Conservation (phyloP, 2,113 vertebrate species). For the Tachycineta bicolor region DNA sequence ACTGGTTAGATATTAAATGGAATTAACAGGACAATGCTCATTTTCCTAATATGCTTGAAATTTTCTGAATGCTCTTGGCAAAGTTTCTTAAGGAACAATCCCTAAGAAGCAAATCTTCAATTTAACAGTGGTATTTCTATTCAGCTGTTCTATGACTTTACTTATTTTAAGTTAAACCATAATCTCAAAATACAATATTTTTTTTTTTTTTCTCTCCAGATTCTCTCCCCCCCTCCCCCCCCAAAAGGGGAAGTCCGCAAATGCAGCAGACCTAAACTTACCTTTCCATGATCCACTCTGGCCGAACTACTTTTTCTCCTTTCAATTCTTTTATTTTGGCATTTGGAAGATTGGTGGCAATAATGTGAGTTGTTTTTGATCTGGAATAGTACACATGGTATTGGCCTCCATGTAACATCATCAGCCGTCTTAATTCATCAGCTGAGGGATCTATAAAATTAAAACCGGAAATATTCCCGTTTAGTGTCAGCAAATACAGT, state of each 20-base stretch:
- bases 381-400: constrained; percentile 94
- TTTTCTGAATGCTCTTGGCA: not conserved
- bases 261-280: constrained; percentile 45
- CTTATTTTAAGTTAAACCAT: not conserved
- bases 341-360: constrained; percentile 94
- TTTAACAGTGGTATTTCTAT: not conserved
- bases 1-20: not conserved
- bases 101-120: not conserved
- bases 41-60: not conserved
- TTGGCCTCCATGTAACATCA: constrained; percentile 96
- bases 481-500: not conserved
- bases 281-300: constrained; percentile 97
- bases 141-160: not conserved
- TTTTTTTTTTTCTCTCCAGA: not conserved
- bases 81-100: not conserved
- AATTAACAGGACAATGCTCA: not conserved
- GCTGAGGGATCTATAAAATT: constrained; percentile 87
- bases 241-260: not conserved
- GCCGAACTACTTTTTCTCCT: constrained; percentile 92
- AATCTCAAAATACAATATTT: not conserved
- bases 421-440: constrained; percentile 91
- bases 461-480: constrained; percentile 25
- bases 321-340: constrained; percentile 92
- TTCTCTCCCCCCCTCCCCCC: not conserved
- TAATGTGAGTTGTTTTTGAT: constrained; percentile 96